phyloP scores from a whole-genome alignment of 1,140 invertebrate species.

The Archivesica marissinica region DNA sequence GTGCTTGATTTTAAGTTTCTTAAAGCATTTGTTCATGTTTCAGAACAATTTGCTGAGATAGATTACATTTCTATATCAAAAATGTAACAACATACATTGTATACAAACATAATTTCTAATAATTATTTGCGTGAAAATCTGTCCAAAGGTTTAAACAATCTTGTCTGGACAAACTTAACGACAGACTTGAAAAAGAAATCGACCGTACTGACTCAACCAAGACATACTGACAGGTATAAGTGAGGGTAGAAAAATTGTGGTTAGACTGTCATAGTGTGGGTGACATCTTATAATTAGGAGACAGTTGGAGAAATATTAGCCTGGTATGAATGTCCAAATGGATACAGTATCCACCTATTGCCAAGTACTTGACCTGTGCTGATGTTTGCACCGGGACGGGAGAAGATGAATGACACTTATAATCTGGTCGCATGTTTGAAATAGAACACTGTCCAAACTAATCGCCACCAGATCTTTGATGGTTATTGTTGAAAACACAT shows the following conservation, averaged over 20 bases:
- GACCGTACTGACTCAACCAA: too few species aligned
- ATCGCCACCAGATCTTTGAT: conserved; percentile 5
- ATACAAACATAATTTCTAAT: too few species aligned
- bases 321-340: conserved; percentile 9
- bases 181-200: too few species aligned
- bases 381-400: neutral
- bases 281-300: neutral
- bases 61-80: too few species aligned
- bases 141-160: too few species aligned
- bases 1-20: too few species aligned
- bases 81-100: too few species aligned
- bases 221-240: too few species aligned
- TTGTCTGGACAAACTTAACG: too few species aligned
- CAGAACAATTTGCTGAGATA: too few species aligned
- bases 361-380: neutral
- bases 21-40: too few species aligned
- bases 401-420: neutral
- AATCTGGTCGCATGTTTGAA: conserved; percentile 20
- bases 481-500: conserved; percentile 30
- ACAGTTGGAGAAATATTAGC: conserved; percentile 22
- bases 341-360: neutral
- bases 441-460: conserved; percentile 12
- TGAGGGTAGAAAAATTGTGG: neutral
- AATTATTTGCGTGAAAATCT: too few species aligned
- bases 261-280: neutral